A percentile compares a stretch with the other conserved stretches of the same genome.
These are phyloP conservation scores for Peromyscus melanophrys DNA, from an alignment of 2,797 vertebrate genomes.

Conservation along the genomic window DNA sequence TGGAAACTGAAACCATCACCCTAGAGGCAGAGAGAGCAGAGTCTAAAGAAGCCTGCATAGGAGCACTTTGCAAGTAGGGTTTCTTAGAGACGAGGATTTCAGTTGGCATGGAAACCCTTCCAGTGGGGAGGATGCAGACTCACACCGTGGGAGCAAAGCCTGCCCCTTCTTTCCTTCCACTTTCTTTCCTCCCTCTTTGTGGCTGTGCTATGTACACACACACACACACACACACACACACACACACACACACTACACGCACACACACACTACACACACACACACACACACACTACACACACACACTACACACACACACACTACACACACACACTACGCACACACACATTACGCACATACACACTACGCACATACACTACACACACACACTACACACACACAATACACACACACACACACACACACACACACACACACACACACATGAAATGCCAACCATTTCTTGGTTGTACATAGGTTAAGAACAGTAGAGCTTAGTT, in stretches of 20 bases:
- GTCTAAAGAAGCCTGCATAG: not conserved
- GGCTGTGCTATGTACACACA: not conserved
- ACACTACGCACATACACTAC: not conserved
- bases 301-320: no score
- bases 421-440: not conserved
- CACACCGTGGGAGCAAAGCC: not conserved
- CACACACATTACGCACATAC: not conserved
- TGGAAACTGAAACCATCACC: not conserved
- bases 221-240: not conserved
- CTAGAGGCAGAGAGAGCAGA: slow-evolving; percentile 30
- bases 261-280: not conserved
- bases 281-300: not conserved
- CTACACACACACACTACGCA: not conserved
- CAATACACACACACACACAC: not conserved
- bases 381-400: not conserved
- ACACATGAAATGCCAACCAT: not conserved
- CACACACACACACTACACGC: no score
- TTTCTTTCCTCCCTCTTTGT: not conserved
- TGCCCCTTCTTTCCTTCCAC: not conserved
- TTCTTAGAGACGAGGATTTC: slow-evolving; percentile 50
- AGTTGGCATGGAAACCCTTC: slow-evolving; percentile 75
- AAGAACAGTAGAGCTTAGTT: not conserved
- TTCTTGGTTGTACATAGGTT: not conserved
- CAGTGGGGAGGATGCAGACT: slow-evolving; percentile 32
- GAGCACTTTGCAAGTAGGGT: not conserved